Evolutionary conservation across 1,140 invertebrate genomes (phyloP).

Genomic region (Aphelinus atriplicis): DNA sequence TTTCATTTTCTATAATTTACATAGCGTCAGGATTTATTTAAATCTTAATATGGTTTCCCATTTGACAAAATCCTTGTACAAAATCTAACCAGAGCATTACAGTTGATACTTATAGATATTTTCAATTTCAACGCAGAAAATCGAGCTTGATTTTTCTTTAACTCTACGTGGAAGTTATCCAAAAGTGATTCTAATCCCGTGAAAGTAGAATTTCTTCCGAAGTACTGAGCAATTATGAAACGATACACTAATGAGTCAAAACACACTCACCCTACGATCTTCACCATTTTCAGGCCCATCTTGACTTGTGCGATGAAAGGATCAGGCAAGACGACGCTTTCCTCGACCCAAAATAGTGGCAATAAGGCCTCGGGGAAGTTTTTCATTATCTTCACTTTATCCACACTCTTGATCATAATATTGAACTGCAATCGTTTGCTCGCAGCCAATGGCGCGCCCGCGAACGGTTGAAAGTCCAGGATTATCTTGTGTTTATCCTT

Average conservation of each 20-base stretch:
- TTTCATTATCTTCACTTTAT: conserved; percentile 74
- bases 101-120: not conserved
- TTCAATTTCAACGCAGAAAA: not conserved
- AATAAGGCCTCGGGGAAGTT: conserved; percentile 71
- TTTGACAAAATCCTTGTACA: not conserved
- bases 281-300: conserved; percentile 47
- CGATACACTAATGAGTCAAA: no score
- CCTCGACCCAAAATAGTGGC: conserved; percentile 82
- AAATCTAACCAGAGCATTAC: not conserved
- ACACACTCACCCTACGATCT: conserved; percentile 51
- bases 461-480: conserved; percentile 81
- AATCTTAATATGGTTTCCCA: no score
- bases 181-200: no score
- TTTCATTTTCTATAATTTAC: no score
- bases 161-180: no score
- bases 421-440: conserved; percentile 79
- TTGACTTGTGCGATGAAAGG: conserved; percentile 51
- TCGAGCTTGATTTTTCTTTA: not conserved
- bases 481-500: conserved; percentile 75
- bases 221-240: no score
- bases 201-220: no score
- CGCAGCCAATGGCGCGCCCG: conserved; percentile 74
- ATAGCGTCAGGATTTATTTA: no score
- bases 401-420: conserved; percentile 71
- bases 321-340: conserved; percentile 61